phyloP scores from a whole-genome alignment of 2,888 invertebrate species.

The Crematogaster levior region DNA sequence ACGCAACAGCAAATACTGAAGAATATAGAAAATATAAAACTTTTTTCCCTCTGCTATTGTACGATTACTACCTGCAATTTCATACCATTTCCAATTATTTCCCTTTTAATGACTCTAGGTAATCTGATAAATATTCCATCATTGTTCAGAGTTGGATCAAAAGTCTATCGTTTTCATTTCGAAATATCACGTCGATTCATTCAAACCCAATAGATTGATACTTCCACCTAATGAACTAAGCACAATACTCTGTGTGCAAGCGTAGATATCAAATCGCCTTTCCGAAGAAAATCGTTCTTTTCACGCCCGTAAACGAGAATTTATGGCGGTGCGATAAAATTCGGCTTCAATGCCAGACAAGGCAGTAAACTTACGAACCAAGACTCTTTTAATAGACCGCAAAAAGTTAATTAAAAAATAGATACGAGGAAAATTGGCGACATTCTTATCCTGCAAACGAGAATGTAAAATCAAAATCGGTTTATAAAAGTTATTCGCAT shows the following conservation, averaged over 20 bases:
- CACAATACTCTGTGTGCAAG: not conserved
- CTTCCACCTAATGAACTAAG: constrained; percentile 35
- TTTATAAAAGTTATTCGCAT: not conserved
- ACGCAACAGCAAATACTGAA: not conserved
- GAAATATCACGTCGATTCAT: not conserved
- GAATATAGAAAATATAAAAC: not conserved
- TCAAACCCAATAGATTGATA: constrained; percentile 34
- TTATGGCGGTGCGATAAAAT: constrained; percentile 41
- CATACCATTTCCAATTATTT: not conserved
- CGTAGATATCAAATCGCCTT: constrained; percentile 7
- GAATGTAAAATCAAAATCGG: not conserved
- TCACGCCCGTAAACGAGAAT: constrained; percentile 28
- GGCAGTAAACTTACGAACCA: constrained; percentile 22
- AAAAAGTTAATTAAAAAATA: constrained; percentile 67
- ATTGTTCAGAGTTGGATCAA: not conserved
- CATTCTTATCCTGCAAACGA: not conserved
- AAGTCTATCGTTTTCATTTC: constrained; percentile 14
- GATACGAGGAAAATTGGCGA: not conserved
- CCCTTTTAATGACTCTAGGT: not conserved
- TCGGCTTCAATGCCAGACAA: constrained; percentile 4
- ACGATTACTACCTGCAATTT: not conserved
- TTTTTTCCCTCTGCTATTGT: not conserved
- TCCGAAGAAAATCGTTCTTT: constrained; percentile 39
- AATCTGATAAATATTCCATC: constrained; percentile 14
- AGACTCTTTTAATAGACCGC: constrained; percentile 63